These are phyloP conservation scores for Marcusenius ussheri DNA, from an alignment of 2,113 vertebrate species.

Conservation along the genomic window DNA sequence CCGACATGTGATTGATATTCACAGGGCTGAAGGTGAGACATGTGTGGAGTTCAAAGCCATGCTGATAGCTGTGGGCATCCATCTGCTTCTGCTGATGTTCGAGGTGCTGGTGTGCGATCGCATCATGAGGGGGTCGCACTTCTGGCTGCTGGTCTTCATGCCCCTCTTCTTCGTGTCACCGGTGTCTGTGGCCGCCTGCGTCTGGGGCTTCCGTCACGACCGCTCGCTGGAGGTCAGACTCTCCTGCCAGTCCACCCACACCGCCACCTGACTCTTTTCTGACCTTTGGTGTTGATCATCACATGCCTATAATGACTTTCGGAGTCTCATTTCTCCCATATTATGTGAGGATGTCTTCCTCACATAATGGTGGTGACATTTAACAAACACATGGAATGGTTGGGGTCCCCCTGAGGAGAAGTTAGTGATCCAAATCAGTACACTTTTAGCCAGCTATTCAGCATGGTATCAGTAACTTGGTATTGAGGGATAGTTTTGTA, in stretches of 20 bases:
- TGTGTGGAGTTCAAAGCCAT: conserved; percentile 98
- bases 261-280: not conserved
- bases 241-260: not conserved
- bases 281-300: not conserved
- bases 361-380: not conserved
- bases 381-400: not conserved
- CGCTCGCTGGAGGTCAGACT: conserved; percentile 82
- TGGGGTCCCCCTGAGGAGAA: not conserved
- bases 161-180: conserved; percentile 96
- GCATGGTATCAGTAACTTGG: not conserved
- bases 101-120: conserved; percentile 94
- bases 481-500: not conserved
- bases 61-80: conserved; percentile 94
- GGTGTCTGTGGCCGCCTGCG: conserved; percentile 91
- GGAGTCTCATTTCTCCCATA: not conserved
- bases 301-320: not conserved
- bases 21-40: conserved; percentile 91
- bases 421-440: not conserved
- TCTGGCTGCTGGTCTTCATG: conserved; percentile 98
- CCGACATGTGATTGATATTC: not conserved
- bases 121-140: conserved; percentile 78
- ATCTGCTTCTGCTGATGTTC: conserved; percentile 89
- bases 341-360: not conserved
- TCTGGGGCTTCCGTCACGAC: conserved; percentile 97
- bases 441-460: not conserved